Evolutionary conservation across 2,797 vertebrate genomes (phyloP), one percentile per base, ranked within the genome.

Genomic region (Pseudotriccus pelzelni): DNA sequence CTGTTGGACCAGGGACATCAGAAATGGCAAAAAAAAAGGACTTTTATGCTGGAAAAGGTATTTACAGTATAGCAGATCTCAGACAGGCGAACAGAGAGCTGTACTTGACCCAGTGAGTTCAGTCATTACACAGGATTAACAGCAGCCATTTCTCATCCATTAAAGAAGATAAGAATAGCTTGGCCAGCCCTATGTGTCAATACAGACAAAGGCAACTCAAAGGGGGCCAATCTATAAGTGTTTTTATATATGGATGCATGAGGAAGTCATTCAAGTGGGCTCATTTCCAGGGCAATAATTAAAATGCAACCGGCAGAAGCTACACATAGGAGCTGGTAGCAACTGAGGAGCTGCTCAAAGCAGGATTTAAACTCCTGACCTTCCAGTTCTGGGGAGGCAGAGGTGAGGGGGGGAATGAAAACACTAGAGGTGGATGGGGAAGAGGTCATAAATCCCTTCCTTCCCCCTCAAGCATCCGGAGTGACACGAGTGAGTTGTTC

Each of bases 311-410:
- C 60, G 69, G 49, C 24, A n/a, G 17, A 17, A 73, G n/a, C 25
- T 44, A 14, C 6, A 8, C 10, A 21, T 6, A 78, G 37, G 52
- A 56, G 49, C 72, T n/a, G 58, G 64, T 70, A 72, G 56, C 47
- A 83, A 55, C 55, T 62, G 47, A 30, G 68, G 77, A 85, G 36
- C 20, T 79, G 78, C 43, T 73, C 46, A 84, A 82, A 90, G 43
- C 30, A 75, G 72, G 53, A 68, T 62, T 86, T 94, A 70, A 95
- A 92, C 58, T 72, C 72, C 66, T 87, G 81, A 84, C 86, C 91
- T 90, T 73, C 58, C 74, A 84, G 82, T n/a, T 77, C 39, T 14
- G 23, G 30, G n/a, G 78, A 79, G 22, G 59, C 21, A 9, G 46
- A 24, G 41, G 9, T 23, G 23, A 27, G 19, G 18, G 34, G 34